phyloP scores from a whole-genome alignment of 2,888 invertebrate species.

The Aspidiotus destructor region DNA sequence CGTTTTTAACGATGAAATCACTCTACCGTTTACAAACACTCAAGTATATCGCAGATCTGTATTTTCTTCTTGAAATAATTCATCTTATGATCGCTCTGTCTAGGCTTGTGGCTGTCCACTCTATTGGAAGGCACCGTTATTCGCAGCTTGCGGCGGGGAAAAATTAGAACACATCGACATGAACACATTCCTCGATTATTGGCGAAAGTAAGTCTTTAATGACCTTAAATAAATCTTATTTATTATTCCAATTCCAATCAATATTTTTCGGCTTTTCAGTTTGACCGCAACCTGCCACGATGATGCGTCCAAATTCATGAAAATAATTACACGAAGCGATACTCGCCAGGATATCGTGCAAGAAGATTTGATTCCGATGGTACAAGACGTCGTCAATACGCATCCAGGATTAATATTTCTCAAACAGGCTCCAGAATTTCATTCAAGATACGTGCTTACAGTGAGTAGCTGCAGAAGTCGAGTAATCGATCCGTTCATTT shows the following conservation, averaged over 20 bases:
- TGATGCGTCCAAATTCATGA: constrained; percentile 76
- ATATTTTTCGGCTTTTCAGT: constrained; percentile 45
- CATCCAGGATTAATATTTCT: constrained; percentile 96
- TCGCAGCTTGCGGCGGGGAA: constrained; percentile 71
- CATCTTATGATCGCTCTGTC: constrained; percentile 39
- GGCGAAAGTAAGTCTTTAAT: constrained; percentile 68
- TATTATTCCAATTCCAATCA: neutral
- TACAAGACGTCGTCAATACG: constrained; percentile 96
- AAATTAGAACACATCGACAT: constrained; percentile 64
- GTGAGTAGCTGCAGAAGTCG: constrained; percentile 45
- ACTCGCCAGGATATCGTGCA: constrained; percentile 56
- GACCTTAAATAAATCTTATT: neutral
- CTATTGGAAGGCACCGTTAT: constrained; percentile 96
- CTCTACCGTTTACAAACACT: too few relatives aligned
- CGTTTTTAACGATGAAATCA: too few relatives aligned
- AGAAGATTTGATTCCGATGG: constrained; percentile 85
- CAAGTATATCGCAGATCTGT: too few relatives aligned
- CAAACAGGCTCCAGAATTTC: constrained; percentile 96
- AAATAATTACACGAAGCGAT: constrained; percentile 52
- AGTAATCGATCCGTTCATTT: neutral
- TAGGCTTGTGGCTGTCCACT: constrained; percentile 85
- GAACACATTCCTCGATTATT: constrained; percentile 76
- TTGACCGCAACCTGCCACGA: constrained; percentile 76
- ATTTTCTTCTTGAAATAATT: constrained; percentile 8
- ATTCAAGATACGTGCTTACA: constrained; percentile 96